These are phyloP conservation scores for Dryocosmus kuriphilus DNA, from an alignment of 2,888 invertebrate genomes.

Conservation along the genomic window DNA sequence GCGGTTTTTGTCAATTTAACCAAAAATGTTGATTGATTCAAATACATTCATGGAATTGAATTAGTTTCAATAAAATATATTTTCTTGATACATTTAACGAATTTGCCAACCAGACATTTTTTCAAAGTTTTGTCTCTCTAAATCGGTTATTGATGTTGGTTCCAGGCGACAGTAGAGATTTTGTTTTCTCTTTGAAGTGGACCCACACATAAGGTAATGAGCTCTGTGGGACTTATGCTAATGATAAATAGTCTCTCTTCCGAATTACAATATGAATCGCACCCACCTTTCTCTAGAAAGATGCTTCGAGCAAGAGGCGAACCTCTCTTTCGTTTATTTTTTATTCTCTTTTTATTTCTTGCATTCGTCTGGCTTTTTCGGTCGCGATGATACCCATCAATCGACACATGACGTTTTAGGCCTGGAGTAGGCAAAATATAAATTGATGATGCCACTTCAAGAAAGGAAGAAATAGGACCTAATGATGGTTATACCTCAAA, in stretches of 20 bases:
- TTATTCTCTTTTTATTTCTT: not conserved
- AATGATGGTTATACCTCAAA: not conserved
- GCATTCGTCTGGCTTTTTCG: conserved; percentile 5
- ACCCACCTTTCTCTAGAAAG: conserved; percentile 47
- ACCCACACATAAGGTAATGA: conserved; percentile 28
- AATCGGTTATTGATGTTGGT: not conserved
- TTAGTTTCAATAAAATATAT: not conserved
- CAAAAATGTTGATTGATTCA: too few species aligned
- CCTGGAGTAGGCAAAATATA: not conserved
- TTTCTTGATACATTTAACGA: not conserved
- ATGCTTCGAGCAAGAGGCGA: not conserved
- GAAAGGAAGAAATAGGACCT: conserved; percentile 8
- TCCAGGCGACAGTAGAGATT: not conserved
- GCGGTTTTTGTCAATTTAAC: too few species aligned
- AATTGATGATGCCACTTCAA: conserved; percentile 4
- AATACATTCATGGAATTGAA: not conserved
- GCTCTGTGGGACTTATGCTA: conserved; percentile 2
- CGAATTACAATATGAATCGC: conserved; percentile 65
- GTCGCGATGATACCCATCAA: conserved; percentile 1
- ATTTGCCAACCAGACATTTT: not conserved
- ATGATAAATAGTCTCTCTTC: conserved; percentile 59
- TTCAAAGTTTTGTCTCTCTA: not conserved
- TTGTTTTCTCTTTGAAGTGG: conserved; percentile 4
- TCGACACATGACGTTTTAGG: not conserved
- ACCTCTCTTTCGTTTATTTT: not conserved